Percentiles rank a stretch among this genome's conserved stretches.
These are phyloP conservation scores for Portevinia maculata DNA, from an alignment of 2,888 invertebrate species.

Conservation along the genomic window DNA sequence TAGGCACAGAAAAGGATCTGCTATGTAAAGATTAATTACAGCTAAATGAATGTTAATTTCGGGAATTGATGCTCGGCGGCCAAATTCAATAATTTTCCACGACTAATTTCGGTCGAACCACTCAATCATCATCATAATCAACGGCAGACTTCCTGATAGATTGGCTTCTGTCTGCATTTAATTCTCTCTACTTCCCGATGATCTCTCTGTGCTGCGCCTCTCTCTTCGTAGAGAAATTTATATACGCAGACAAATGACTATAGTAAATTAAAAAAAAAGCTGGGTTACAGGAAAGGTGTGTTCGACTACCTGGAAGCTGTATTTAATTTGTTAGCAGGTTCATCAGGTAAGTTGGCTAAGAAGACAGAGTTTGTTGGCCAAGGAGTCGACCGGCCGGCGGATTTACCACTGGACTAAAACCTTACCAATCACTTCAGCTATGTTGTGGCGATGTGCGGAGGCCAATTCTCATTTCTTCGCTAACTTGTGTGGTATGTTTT, in stretches of 20 bases:
- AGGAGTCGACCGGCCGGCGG: slow-evolving; percentile 2
- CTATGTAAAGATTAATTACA: slow-evolving; percentile 42
- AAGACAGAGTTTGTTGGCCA: slow-evolving; percentile 7
- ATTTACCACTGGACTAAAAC: slow-evolving; percentile 1
- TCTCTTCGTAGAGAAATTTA: slow-evolving; percentile 24
- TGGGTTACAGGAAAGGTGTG: slow-evolving; percentile 38
- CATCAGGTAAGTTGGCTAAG: slow-evolving; percentile 7
- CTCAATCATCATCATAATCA: slow-evolving; percentile 66
- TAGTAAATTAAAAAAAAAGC: slow-evolving; percentile 33
- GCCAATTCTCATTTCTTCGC: slow-evolving; percentile 33
- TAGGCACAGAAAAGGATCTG: slow-evolving; percentile 6
- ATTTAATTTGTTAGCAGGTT: slow-evolving; percentile 48
- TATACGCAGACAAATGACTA: slow-evolving; percentile 47
- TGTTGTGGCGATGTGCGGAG: slow-evolving; percentile 13
- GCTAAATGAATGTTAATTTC: slow-evolving; percentile 62
- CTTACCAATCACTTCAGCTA: background rate
- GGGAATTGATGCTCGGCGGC: slow-evolving; percentile 21
- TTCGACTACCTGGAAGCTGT: slow-evolving; percentile 58
- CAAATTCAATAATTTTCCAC: slow-evolving; percentile 46
- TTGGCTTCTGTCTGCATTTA: slow-evolving; percentile 56
- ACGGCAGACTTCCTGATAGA: slow-evolving; percentile 61
- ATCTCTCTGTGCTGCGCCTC: background rate
- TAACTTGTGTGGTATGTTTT: slow-evolving; percentile 50
- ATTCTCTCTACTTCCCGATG: slow-evolving; percentile 13
- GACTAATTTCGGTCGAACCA: slow-evolving; percentile 44